These are phyloP conservation scores for Onthophagus taurus DNA, from an alignment of 1,140 invertebrate genomes.

Conservation along the genomic window DNA sequence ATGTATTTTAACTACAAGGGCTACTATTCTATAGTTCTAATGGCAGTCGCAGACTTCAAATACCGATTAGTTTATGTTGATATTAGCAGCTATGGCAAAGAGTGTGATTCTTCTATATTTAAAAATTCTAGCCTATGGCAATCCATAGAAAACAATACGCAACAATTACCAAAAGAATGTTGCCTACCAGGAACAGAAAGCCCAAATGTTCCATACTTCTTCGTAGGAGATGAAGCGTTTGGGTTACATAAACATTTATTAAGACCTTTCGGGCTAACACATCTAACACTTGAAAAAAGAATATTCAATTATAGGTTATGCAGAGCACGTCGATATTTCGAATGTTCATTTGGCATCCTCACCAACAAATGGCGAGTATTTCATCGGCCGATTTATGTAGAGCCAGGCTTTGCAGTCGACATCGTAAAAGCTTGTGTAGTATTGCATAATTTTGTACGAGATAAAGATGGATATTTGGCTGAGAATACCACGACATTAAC, in stretches of 20 bases:
- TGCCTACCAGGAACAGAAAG: conserved; percentile 1
- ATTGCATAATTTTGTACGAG: conserved; percentile 26
- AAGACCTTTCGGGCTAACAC: conserved; percentile 32
- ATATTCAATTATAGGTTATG: conserved; percentile 40
- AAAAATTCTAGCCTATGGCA: conserved; percentile 11
- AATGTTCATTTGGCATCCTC: conserved; percentile 41
- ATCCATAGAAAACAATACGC: background rate
- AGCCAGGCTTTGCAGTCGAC: conserved; percentile 24
- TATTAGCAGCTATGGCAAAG: conserved; percentile 38
- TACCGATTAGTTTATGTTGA: conserved; percentile 35
- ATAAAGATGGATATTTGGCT: conserved; percentile 14
- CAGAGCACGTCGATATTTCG: conserved; percentile 32
- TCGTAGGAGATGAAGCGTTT: conserved; percentile 40
- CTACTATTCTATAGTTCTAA: conserved; percentile 35
- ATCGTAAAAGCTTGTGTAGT: conserved; percentile 24
- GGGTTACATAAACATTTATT: conserved; percentile 35
- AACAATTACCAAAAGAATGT: conserved; percentile 1
- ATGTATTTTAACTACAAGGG: conserved; percentile 31
- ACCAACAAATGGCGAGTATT: conserved; percentile 37
- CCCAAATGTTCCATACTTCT: conserved; percentile 14
- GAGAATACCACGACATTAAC: conserved; percentile 11
- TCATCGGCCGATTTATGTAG: conserved; percentile 25
- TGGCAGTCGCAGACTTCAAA: conserved; percentile 35
- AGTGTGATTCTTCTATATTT: conserved; percentile 35
- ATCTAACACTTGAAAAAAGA: conserved; percentile 29